These are phyloP conservation scores for Mungos mungo DNA, from an alignment of 2,113 vertebrate genomes.

Conservation along the genomic window DNA sequence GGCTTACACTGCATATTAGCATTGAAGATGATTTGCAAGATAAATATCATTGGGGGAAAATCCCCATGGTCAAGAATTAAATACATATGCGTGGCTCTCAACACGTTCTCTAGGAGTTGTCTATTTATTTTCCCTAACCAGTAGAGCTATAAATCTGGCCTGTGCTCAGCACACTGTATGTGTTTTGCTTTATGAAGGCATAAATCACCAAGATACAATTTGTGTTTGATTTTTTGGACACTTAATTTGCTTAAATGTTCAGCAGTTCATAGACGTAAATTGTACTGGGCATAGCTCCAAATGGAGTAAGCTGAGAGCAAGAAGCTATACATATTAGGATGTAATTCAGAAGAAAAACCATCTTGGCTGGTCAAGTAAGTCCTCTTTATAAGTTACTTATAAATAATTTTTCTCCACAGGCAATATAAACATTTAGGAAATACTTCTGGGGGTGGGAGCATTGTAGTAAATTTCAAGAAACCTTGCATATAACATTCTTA, in stretches of 20 bases:
- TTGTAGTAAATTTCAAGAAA: slow-evolving; percentile 62
- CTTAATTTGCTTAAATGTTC: slow-evolving; percentile 80
- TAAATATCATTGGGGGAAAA: slow-evolving; percentile 60
- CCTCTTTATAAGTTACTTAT: slow-evolving; percentile 76
- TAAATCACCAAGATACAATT: slow-evolving; percentile 77
- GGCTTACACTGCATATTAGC: slow-evolving; percentile 54
- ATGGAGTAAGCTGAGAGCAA: slow-evolving; percentile 76
- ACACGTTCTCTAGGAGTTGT: slow-evolving; percentile 39
- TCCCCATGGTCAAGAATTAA: slow-evolving; percentile 62
- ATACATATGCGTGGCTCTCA: slow-evolving; percentile 31
- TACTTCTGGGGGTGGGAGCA: slow-evolving; percentile 58
- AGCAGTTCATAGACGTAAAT: slow-evolving; percentile 78
- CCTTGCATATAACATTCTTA: background rate
- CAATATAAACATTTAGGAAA: slow-evolving; percentile 75
- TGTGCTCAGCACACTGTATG: slow-evolving; percentile 57
- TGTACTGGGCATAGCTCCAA: slow-evolving; percentile 78
- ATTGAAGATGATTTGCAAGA: slow-evolving; percentile 69
- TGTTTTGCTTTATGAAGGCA: slow-evolving; percentile 76
- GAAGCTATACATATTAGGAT: slow-evolving; percentile 73
- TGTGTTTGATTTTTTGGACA: slow-evolving; percentile 79
- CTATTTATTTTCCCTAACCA: slow-evolving; percentile 72
- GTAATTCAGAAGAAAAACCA: slow-evolving; percentile 80
- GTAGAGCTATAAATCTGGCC: slow-evolving; percentile 54
- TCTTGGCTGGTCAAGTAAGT: slow-evolving; percentile 73
- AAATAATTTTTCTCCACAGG: slow-evolving; percentile 73